Base-by-base conservation (phyloP, 1,140 invertebrate species). In the Antheraea mylitta region DNA sequence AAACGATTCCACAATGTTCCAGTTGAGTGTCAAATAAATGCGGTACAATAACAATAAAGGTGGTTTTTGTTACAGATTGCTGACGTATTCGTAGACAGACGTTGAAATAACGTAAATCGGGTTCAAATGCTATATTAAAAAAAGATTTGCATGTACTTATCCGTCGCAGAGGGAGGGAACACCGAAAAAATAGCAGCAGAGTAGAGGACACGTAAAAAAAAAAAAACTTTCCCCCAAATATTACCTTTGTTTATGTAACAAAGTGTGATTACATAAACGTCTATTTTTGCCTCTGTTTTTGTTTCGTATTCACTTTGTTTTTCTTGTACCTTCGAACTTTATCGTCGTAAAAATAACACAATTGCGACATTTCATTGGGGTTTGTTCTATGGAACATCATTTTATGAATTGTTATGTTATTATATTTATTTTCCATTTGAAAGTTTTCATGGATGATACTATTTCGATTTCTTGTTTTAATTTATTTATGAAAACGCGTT, bases 1-100 rank as follows among this genome's bases (percentile, higher is more conserved):
- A 84, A 87, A 81, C 83, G 75, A 87, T 90, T 86, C 69, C 75
- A 82, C 86, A 82, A 82, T 84, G 77, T 80, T 82, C 79, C 75
- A 78, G 74, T 82, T 79, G 81, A 88, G 83, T 81, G 75, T 81
- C 82, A 78, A 86, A 87, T 89, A 89, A 88, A 89, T 82, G 85
- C 83, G 84, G 82, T 81, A 88, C 85, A 87, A 85, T 88, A 90
- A 90, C 86, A 89, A 89, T 89, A 90, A 91, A 91, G 85, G 84
- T 84, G 87, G 87, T 87, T 90, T 91, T 89, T 77, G 79, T 78
- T 80, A 78, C 84, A 89, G 87, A 90, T 91, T 86, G 85, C 87
- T 87, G 87, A 90, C 89, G 89, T 90, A 89, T 85, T 88, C 85
- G 82, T 77, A 74, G 81, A 30, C 22, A 87, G 81, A 86, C 84